phyloP scores from a whole-genome alignment of 2,797 vertebrate genomes.

The Podargus strigoides region DNA sequence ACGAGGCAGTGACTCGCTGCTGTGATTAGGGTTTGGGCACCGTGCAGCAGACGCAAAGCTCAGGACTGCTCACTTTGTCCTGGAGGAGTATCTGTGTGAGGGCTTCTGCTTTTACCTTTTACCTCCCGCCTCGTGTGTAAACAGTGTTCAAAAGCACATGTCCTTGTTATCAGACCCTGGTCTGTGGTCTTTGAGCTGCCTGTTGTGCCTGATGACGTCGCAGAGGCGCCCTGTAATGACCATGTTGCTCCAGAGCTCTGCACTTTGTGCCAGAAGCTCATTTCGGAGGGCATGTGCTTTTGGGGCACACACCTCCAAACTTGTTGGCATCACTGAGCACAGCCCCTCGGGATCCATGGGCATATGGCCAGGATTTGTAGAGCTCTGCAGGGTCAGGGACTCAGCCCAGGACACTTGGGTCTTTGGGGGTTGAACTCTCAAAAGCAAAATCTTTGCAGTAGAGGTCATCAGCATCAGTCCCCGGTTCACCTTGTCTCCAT shows the following conservation, averaged over 20 bases:
- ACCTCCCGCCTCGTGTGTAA: not conserved
- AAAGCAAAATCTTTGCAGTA: not conserved
- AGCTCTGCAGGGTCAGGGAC: rapidly evolving
- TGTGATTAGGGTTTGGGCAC: not conserved
- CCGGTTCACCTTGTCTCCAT: not conserved
- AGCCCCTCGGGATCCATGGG: not conserved
- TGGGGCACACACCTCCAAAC: not conserved
- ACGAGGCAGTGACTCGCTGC: not conserved
- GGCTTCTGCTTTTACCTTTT: not conserved
- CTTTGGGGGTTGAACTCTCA: not conserved
- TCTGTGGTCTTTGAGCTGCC: not conserved
- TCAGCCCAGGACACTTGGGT: not conserved
- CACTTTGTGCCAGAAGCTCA: rapidly evolving
- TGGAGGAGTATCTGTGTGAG: not conserved
- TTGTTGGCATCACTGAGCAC: not conserved
- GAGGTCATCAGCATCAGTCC: not conserved
- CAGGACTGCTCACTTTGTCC: not conserved
- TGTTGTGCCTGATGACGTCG: not conserved
- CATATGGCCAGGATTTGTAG: not conserved
- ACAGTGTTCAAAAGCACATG: not conserved
- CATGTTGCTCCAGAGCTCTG: not conserved
- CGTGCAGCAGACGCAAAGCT: not conserved
- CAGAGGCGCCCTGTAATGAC: not conserved
- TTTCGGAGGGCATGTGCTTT: rapidly evolving
- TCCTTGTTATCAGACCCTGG: not conserved